Base-by-base conservation (phyloP, 2,113 vertebrate genomes). In the Eretmochelys imbricata region DNA sequence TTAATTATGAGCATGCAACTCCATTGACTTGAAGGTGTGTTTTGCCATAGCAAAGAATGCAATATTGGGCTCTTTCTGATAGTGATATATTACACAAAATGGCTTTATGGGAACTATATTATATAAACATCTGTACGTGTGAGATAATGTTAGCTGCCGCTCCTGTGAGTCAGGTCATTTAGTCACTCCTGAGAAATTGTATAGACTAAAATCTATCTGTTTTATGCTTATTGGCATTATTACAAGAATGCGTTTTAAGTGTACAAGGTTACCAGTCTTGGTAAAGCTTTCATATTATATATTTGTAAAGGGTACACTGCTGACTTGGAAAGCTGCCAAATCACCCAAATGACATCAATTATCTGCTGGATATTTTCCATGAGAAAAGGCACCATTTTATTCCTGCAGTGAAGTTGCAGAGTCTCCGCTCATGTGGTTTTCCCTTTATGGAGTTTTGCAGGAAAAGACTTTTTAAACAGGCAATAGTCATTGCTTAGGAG, bases 341-440 rank as follows among this genome's bases (percentile, higher is more conserved):
- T 97, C 92, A 92, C 94, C 85, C 83, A 87, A 93, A 84, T 96
- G 16, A 38, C 65, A 22, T 95, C 95, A 95, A 97, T 96, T 97
- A 95, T 96, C 97, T 97, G 95, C 75, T 90, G 96, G 94, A 96
- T 90, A 95, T 95, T 96, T 97, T 97, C 97, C 96, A 96, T 96
- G 95, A 96, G 93, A 97, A 96, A 94, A n/a, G 38, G 72, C 94
- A 78, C 65, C 38, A 46, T 95, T 96, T 97, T 95, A 92, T 92
- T 95, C 79, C 79, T 75, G 93, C 0, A 1, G 90, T 92, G 82
- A 92, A 96, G 94, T 96, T 93, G 92, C 96, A 96, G 96, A 91
- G 91, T 94, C 95, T 97, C 94, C 91, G 95, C 93, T 96, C 88
- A 78, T 97, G 94, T 0, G 85, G 85, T 96, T 97, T 97, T 96